Percentiles rank a stretch among this genome's conserved stretches.
Evolutionary conservation across 1,140 invertebrate genomes (phyloP).

Genomic region (Pantala flavescens): DNA sequence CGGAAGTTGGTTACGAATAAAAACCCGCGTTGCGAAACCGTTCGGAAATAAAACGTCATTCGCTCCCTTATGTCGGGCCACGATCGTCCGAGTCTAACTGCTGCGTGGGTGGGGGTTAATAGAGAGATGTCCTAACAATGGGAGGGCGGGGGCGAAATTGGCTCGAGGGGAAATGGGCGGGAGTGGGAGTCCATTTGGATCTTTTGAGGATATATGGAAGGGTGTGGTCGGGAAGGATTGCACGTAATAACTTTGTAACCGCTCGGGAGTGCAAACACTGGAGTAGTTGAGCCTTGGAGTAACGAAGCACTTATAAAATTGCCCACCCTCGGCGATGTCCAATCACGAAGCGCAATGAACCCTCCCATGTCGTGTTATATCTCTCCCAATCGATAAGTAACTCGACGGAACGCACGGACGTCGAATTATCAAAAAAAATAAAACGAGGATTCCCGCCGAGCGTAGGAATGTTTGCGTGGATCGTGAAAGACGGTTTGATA

Average conservation of each 20-base stretch:
- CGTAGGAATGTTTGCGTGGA: no score
- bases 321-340: not conserved
- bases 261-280: not conserved
- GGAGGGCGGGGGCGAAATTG: not conserved
- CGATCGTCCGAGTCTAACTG: no score
- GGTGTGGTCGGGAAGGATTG: not conserved
- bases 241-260: conserved; percentile 6
- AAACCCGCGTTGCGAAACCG: no score
- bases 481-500: no score
- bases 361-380: not conserved
- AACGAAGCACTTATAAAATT: not conserved
- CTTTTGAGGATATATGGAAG: conserved; percentile 6
- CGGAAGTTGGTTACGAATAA: no score
- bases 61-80: no score
- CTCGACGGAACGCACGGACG: no score
- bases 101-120: no score
- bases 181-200: not conserved
- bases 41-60: no score
- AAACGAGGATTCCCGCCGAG: no score
- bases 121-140: no score
- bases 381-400: not conserved
- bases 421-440: no score
- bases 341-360: not conserved
- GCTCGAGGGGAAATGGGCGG: not conserved
- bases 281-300: not conserved